These are phyloP conservation scores for Podarcis muralis DNA, from an alignment of 2,113 vertebrate species.

Conservation along the genomic window DNA sequence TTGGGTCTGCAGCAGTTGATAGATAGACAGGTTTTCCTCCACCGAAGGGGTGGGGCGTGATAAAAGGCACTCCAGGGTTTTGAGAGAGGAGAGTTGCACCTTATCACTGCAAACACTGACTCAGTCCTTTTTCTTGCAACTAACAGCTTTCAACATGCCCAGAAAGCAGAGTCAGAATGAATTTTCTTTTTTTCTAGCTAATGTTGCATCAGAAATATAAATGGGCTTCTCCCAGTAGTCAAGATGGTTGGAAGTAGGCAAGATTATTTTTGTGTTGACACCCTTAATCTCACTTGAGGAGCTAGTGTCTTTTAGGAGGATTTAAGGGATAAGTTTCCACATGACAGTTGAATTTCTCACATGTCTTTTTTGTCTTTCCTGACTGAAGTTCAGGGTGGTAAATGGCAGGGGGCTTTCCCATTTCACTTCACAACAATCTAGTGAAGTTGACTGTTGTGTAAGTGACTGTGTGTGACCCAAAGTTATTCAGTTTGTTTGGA, in stretches of 20 bases:
- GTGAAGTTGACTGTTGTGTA: background rate
- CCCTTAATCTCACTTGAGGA: background rate
- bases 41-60: background rate
- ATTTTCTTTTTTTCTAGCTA: background rate
- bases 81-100: background rate
- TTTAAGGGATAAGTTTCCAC: background rate
- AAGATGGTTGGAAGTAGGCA: background rate
- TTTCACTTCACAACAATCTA: background rate
- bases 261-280: background rate
- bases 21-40: background rate
- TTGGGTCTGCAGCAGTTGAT: background rate
- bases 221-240: background rate
- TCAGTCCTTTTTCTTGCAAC: background rate
- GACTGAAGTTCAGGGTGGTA: background rate
- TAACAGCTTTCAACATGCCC: background rate
- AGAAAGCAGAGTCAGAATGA: background rate
- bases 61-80: background rate
- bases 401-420: background rate
- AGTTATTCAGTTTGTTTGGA: background rate
- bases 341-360: background rate
- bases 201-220: constrained; percentile 18
- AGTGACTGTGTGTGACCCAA: background rate
- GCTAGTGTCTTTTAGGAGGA: background rate
- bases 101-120: background rate
- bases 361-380: background rate